Evolutionary conservation across 1,140 invertebrate species (phyloP).

Genomic region (Macrobrachium rosenbergii): DNA sequence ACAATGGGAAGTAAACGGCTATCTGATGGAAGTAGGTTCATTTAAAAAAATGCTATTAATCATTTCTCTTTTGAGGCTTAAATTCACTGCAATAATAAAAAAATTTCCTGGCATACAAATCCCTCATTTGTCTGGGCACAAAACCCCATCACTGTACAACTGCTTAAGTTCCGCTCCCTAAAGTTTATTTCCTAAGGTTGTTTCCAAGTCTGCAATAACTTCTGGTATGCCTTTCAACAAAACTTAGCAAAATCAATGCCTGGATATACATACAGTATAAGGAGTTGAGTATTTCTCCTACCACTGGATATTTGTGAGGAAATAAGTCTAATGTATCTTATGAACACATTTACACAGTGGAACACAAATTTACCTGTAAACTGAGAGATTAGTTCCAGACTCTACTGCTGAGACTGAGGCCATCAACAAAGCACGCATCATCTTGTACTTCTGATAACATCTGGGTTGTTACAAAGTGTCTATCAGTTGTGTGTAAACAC

Average conservation of each 20-base stretch:
- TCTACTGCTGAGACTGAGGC: constrained; percentile 92
- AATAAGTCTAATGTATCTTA: too few relatives aligned
- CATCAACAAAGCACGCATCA: constrained; percentile 91
- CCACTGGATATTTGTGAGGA: too few relatives aligned
- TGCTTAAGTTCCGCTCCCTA: too few relatives aligned
- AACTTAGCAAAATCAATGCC: too few relatives aligned
- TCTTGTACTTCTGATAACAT: constrained; percentile 96
- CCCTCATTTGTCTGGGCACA: not conserved
- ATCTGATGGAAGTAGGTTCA: too few relatives aligned
- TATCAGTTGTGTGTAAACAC: constrained; percentile 73
- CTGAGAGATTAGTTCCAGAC: constrained; percentile 87
- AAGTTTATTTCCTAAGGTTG: too few relatives aligned
- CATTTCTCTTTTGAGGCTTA: not conserved
- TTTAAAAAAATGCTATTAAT: not conserved
- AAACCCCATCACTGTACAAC: too few relatives aligned
- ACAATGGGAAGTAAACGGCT: too few relatives aligned
- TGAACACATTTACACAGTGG: not conserved
- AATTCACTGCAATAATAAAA: not conserved
- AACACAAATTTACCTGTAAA: constrained; percentile 77
- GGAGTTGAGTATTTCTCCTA: too few relatives aligned
- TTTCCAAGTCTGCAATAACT: too few relatives aligned
- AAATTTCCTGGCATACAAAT: not conserved
- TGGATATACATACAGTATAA: too few relatives aligned
- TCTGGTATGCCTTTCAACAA: too few relatives aligned
- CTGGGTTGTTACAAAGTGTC: constrained; percentile 78